Conservation (phyloP, 2,888 invertebrate genomes). For the Abscondita cerata region DNA sequence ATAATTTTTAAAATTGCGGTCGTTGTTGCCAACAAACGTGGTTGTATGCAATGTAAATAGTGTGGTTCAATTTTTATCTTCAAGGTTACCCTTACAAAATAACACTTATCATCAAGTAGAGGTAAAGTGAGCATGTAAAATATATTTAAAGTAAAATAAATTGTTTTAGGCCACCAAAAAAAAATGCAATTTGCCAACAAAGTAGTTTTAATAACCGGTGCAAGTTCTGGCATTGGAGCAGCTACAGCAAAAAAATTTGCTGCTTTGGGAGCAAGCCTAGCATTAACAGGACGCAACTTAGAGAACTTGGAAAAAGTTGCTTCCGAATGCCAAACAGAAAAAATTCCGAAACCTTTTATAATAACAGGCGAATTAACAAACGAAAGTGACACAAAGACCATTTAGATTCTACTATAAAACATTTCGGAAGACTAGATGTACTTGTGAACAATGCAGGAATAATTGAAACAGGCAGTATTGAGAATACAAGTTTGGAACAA, state of each 20-base stretch:
- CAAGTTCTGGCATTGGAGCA: conserved; percentile 86
- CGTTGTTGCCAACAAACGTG: too few relatives aligned
- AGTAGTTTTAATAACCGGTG: conserved; percentile 79
- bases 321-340: conserved; percentile 60
- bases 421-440: conserved; percentile 82
- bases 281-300: conserved; percentile 74
- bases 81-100: too few relatives aligned
- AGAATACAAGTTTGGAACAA: conserved; percentile 84
- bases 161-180: too few relatives aligned
- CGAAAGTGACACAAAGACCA: conserved; percentile 74
- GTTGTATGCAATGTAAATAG: too few relatives aligned
- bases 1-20: too few relatives aligned
- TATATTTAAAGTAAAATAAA: neutral
- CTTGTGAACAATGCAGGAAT: conserved; percentile 91
- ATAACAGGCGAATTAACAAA: conserved; percentile 76
- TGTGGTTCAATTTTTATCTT: too few relatives aligned
- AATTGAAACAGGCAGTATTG: conserved; percentile 81
- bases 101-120: neutral
- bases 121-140: neutral
- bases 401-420: conserved; percentile 76
- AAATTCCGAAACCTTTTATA: conserved; percentile 61
- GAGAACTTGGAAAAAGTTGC: conserved; percentile 71
- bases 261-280: conserved; percentile 76
- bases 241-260: conserved; percentile 81
- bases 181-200: conserved; percentile 68